Percentiles rank a stretch among this genome's conserved stretches.
phyloP scores from a whole-genome alignment of 2,113 vertebrate genomes.

The Acrocephalus arundinaceus region DNA sequence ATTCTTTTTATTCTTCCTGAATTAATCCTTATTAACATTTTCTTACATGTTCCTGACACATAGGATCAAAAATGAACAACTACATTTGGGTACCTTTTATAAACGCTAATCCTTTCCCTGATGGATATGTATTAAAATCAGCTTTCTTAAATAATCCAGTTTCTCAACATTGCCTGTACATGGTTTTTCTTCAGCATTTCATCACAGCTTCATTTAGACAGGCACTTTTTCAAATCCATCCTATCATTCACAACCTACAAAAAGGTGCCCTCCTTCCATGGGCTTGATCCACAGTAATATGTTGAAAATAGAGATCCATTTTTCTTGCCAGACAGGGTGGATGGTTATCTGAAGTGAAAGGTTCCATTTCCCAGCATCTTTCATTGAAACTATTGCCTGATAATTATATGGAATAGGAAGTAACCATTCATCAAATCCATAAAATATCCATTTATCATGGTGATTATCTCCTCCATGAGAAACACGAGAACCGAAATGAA shows the following conservation, averaged over 20 bases:
- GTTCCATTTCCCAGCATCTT: constrained; percentile 77
- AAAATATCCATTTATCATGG: constrained; percentile 75
- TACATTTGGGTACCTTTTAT: neutral
- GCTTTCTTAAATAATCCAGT: neutral
- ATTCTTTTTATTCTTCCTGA: neutral
- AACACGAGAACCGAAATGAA: constrained; percentile 64
- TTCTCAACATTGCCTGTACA: neutral
- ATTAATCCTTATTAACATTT: neutral
- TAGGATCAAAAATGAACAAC: neutral
- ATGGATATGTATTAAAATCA: neutral
- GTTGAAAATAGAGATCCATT: constrained; percentile 71
- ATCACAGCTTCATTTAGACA: constrained; percentile 49
- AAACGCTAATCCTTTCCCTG: neutral
- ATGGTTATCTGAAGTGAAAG: constrained; percentile 77
- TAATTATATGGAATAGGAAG: constrained; percentile 76
- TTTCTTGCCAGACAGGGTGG: constrained; percentile 73
- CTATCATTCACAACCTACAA: constrained; percentile 43
- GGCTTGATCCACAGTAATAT: constrained; percentile 63
- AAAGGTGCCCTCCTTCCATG: constrained; percentile 1
- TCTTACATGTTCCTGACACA: neutral
- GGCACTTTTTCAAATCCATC: constrained; percentile 45
- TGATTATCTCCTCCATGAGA: constrained; percentile 36
- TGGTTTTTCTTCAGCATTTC: neutral
- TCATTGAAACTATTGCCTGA: constrained; percentile 71
- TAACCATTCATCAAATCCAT: constrained; percentile 76